Conservation (phyloP, 2,113 vertebrate genomes). For the Megalops atlanticus region DNA sequence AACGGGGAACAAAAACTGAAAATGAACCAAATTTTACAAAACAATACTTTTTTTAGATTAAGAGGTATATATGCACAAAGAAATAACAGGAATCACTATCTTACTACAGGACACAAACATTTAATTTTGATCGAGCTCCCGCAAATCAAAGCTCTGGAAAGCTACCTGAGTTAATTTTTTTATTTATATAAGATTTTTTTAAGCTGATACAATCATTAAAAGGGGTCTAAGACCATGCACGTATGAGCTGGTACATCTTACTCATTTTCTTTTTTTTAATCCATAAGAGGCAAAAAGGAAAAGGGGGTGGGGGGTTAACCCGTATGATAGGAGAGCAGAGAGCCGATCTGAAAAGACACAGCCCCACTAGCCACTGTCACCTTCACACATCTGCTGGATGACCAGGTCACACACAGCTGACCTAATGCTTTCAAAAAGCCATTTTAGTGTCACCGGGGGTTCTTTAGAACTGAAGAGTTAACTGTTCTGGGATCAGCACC, state of each 20-base stretch:
- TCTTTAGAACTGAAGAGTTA: neutral
- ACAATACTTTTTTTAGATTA: neutral
- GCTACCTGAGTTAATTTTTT: slow-evolving; percentile 84
- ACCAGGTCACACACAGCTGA: neutral
- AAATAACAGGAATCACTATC: slow-evolving; percentile 65
- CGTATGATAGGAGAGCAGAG: slow-evolving; percentile 62
- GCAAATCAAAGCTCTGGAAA: slow-evolving; percentile 69
- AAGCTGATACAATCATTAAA: slow-evolving; percentile 88
- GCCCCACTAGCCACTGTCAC: slow-evolving; percentile 3
- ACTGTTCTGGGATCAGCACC: neutral
- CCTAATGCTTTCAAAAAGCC: neutral
- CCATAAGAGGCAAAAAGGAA: slow-evolving; percentile 73
- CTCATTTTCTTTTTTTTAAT: slow-evolving; percentile 74
- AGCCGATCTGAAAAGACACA: slow-evolving; percentile 73
- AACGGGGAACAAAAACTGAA: neutral
- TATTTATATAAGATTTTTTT: slow-evolving; percentile 53
- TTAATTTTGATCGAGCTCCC: slow-evolving; percentile 73
- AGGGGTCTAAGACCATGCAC: slow-evolving; percentile 87
- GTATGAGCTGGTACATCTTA: slow-evolving; percentile 66
- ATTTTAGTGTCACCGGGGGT: neutral
- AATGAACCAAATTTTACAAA: neutral
- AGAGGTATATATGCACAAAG: neutral
- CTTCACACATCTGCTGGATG: neutral
- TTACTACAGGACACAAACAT: slow-evolving; percentile 74
- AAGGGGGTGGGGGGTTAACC: slow-evolving; percentile 52